Base-by-base conservation (phyloP, 2,888 invertebrate genomes). In the Dioctria rufipes region DNA sequence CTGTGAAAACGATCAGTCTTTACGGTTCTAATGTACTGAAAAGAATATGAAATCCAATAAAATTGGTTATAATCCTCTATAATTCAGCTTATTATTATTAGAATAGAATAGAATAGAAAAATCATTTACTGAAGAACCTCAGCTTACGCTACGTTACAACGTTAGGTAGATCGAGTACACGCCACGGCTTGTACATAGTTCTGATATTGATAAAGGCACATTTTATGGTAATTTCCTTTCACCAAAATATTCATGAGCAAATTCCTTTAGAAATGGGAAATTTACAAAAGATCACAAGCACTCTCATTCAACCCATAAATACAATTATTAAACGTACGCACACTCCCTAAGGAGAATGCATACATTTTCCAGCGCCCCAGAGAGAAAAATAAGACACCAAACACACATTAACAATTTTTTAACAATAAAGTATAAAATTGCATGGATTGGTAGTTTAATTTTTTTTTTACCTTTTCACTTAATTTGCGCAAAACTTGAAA, bases 401-500 rank as follows among this genome's bases (percentile, higher is more conserved):
- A 73, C 71, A 71, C 51, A 73, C 73, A 60, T 73, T 42, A 54
- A 73, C 73, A 73, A 73, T 73, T 25, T 25, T 25, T 25, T 25
- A 25, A 25, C 25, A 25, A 25, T 73, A 54, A 73, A 73, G 73
- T 73, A 73, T 60, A 58, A 73, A 58, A 73, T 73, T 69, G 25
- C 69, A 54, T 54, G 54, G 6, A 1, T 25, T 25, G 25, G 54
- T 54, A 11, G 49, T 9, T 9, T 46, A 0, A 46, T 9, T 5
- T 46, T 54, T n/a, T 54, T 11, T 11, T 11, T 54, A 39, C 51
- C 42, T 58, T 46, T 58, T 11, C 13, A 73, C 40, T 54, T 25
- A 73, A 60, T 73, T 73, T 73, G 40, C 73, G 73, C 73, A 58
- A 73, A 73, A 73, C 58, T 73, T 73, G 73, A 73, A 73, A 73